Conservation (phyloP, 2,113 vertebrate species). For the Garra rufa region DNA sequence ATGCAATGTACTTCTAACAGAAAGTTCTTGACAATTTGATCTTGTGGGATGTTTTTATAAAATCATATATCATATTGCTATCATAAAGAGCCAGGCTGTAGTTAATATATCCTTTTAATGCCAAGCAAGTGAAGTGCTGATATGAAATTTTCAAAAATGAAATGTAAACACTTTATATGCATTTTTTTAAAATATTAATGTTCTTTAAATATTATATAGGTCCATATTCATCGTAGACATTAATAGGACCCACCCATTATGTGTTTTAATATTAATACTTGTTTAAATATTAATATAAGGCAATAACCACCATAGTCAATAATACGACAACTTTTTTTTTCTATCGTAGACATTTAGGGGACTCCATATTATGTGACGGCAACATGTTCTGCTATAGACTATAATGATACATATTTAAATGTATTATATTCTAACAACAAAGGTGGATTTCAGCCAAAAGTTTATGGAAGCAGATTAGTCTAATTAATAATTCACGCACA, state of each 20-base stretch:
- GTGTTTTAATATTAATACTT: neutral
- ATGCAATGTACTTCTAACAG: neutral
- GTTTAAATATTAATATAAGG: neutral
- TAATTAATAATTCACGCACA: no score
- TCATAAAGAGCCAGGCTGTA: neutral
- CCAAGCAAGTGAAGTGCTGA: neutral
- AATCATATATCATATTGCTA: neutral
- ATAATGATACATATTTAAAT: no score
- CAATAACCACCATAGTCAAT: neutral
- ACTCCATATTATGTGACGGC: no score
- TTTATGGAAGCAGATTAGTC: no score
- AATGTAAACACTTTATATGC: neutral
- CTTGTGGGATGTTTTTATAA: conserved; percentile 48
- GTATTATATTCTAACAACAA: no score
- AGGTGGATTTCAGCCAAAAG: no score
- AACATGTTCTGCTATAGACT: no score
- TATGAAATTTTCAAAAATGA: neutral
- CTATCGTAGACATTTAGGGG: no score
- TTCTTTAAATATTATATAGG: neutral
- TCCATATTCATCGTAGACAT: neutral
- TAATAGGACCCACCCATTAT: neutral
- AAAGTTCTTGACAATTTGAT: neutral
- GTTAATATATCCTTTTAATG: neutral
- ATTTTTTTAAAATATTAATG: neutral
- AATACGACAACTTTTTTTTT: neutral